A percentile compares a stretch with the other conserved stretches of the same genome.
phyloP scores from a whole-genome alignment of 2,113 vertebrate genomes.

The Bos taurus region ARS-UCD2.0 NC_037339.1:48718501-48719000 shows the following conservation, averaged over 20 bases:
- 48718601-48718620: not conserved
- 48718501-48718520: not conserved
- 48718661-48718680: slow-evolving; percentile 25
- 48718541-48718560: not conserved
- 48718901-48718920: not conserved
- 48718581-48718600: not conserved
- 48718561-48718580: not conserved
- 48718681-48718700: slow-evolving; percentile 29
- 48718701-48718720: slow-evolving; percentile 48
- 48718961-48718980: not conserved
- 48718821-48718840: slow-evolving; percentile 25
- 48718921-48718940: not conserved
- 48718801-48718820: slow-evolving; percentile 16
- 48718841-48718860: slow-evolving; percentile 11
- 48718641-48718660: slow-evolving; percentile 33
- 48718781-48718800: not conserved
- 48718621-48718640: slow-evolving; percentile 23
- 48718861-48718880: slow-evolving; percentile 20
- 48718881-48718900: not conserved
- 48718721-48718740: slow-evolving; percentile 29
- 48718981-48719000: not conserved
- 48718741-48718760: slow-evolving; percentile 34
- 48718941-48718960: not conserved
- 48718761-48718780: slow-evolving; percentile 46
- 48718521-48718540: not conserved